Base-by-base conservation (phyloP, 2,113 vertebrate species). In the Zootoca vivipara region DNA sequence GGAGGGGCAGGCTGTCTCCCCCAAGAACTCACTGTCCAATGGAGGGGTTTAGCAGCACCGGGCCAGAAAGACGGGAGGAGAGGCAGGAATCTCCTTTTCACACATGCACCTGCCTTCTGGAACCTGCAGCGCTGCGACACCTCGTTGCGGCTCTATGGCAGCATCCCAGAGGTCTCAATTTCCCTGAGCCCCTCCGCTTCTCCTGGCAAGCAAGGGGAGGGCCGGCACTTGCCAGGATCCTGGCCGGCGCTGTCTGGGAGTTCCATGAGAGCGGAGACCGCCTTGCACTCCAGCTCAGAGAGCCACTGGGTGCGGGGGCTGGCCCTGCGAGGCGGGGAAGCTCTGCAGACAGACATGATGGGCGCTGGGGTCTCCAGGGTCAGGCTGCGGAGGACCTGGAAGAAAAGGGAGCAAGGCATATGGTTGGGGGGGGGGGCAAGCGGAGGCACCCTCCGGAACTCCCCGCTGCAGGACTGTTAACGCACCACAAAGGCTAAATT, bases 111-210 rank as follows among this genome's bases (percentile, higher is more conserved):
- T 46, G 42, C 42, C 42, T 46, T 46, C 0, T 46, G 42, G 42
- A 46, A 46, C 46, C 46, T 46, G 46, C 46, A 46, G 46, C 46
- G 9, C 46, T 46, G 0, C 9, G 46, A 46, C 46, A 46, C 46
- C 46, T 46, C 46, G 46, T 46, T 46, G 46, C 46, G 10, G 46
- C 46, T 8, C 9, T 46, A 10, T 46, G 46, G 46, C 1, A 46
- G 30, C 18, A 28, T 2, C 0, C 3, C 16, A 0, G 7, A 3
- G 6, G 20, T 3, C n/a, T 33, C 82, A 22, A 10, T 22, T 7
- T 40, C 20, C 56, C 22, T n/a, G 3, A 6, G n/a, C 18, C 7
- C 26, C 28, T 30, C 26, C 12, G 3, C 40, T 46, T 42, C 30
- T 70, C 40, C 28, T 15, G 16, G 82, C 33, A 3, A 30, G 40